phyloP scores from a whole-genome alignment of 2,888 invertebrate genomes.

The Agrotis ipsilon region DNA sequence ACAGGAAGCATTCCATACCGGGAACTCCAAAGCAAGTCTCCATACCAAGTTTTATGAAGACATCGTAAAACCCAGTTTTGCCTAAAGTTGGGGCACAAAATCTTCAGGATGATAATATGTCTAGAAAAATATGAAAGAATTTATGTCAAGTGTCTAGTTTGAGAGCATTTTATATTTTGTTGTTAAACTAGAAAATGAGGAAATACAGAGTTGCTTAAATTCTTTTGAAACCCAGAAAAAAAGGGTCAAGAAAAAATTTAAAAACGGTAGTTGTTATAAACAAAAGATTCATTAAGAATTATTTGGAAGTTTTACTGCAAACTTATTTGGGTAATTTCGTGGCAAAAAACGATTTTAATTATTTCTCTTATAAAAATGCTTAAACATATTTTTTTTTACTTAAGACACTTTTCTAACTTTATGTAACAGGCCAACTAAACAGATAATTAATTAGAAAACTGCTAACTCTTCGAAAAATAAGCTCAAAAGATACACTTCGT shows the following conservation, averaged over 20 bases:
- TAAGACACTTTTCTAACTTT: slow-evolving; percentile 8
- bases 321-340: too few relatives aligned
- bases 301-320: not conserved
- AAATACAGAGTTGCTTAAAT: slow-evolving; percentile 13
- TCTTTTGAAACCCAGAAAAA: not conserved
- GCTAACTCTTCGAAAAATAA: slow-evolving; percentile 38
- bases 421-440: slow-evolving; percentile 19
- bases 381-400: slow-evolving; percentile 6
- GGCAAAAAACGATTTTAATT: not conserved
- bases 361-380: not conserved
- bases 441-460: slow-evolving; percentile 36
- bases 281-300: not conserved
- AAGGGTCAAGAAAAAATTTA: not conserved
- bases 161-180: slow-evolving; percentile 33
- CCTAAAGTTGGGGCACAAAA: slow-evolving; percentile 26
- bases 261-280: not conserved
- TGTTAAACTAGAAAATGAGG: not conserved
- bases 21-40: not conserved
- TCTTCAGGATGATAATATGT: slow-evolving; percentile 30
- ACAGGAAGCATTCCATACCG: not conserved
- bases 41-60: slow-evolving; percentile 22
- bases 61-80: slow-evolving; percentile 40
- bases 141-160: slow-evolving; percentile 35
- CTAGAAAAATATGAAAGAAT: slow-evolving; percentile 43
- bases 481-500: slow-evolving; percentile 33